A percentile compares a stretch with the other conserved stretches of the same genome.
Conservation (phyloP, 2,888 invertebrate species). For the Pyrrhosoma nymphula region DNA sequence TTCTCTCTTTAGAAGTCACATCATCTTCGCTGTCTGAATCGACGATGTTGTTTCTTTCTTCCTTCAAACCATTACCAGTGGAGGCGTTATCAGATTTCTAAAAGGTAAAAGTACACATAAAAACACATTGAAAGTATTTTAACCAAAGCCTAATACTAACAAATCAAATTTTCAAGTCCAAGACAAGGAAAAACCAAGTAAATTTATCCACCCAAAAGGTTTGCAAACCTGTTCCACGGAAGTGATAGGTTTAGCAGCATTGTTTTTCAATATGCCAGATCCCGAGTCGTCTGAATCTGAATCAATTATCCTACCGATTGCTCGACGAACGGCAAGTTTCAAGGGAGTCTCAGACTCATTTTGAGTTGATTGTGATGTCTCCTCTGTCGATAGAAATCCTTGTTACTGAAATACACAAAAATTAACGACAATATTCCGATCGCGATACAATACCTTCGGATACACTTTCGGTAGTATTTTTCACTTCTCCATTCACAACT, state of each 20-base stretch:
- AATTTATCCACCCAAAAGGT: not conserved
- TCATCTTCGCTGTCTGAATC: slow-evolving; percentile 11
- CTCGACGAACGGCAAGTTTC: not conserved
- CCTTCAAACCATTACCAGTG: not conserved
- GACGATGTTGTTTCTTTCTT: not conserved
- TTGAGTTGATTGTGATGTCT: no score
- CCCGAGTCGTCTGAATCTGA: slow-evolving; percentile 34
- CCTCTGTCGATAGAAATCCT: not conserved
- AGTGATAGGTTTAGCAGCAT: not conserved
- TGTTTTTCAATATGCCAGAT: not conserved
- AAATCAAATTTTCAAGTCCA: not conserved
- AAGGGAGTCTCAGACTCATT: not conserved
- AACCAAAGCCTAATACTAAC: no score
- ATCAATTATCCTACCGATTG: slow-evolving; percentile 2
- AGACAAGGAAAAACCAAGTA: not conserved
- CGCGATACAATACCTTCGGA: not conserved
- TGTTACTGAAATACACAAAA: not conserved
- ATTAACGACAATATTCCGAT: not conserved
- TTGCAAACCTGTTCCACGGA: not conserved
- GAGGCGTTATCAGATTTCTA: not conserved
- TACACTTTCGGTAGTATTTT: not conserved
- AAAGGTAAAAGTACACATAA: not conserved
- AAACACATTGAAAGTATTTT: not conserved
- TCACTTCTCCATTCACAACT: slow-evolving; percentile 4
- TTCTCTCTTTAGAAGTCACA: not conserved